Conservation (phyloP, 2,113 vertebrate genomes). For the Synchiropus splendidus region DNA sequence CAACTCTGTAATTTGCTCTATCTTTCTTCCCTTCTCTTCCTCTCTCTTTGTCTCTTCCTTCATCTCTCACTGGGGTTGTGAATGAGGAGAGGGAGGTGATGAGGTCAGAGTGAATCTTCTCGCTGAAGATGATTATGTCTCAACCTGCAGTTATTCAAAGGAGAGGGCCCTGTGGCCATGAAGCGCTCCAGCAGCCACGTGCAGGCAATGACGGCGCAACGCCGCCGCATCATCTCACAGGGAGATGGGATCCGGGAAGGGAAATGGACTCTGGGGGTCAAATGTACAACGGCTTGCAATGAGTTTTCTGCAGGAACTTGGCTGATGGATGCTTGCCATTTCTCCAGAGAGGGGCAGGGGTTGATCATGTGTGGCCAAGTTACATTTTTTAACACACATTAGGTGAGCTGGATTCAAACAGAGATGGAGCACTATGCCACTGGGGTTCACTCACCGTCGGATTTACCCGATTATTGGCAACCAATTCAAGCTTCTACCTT, state of each 20-base stretch:
- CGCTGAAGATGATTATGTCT: conserved; percentile 67
- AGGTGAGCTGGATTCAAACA: too few relatives aligned
- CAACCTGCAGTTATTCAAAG: conserved; percentile 66
- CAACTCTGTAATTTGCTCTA: conserved; percentile 49
- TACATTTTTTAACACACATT: too few relatives aligned
- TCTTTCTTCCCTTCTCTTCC: conserved; percentile 28
- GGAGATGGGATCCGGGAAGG: conserved; percentile 13
- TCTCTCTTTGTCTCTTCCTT: conserved; percentile 33
- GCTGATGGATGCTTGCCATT: conserved; percentile 40
- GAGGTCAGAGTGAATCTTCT: conserved; percentile 70
- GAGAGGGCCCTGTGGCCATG: conserved; percentile 54
- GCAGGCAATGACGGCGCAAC: conserved; percentile 30
- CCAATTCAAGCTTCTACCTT: too few relatives aligned
- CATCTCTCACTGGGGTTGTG: conserved; percentile 47
- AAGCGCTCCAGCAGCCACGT: conserved; percentile 40
- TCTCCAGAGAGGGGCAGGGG: conserved; percentile 32
- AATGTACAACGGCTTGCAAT: conserved; percentile 24
- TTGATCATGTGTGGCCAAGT: conserved; percentile 26
- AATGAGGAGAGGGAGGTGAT: conserved; percentile 56
- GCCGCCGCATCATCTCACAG: conserved; percentile 19
- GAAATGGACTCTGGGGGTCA: conserved; percentile 39
- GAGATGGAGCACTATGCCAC: too few relatives aligned
- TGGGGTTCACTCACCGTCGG: too few relatives aligned
- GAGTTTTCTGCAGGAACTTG: conserved; percentile 18
- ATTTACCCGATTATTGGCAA: too few relatives aligned